These are phyloP conservation scores for Ailurus styani DNA, from an alignment of 2,113 vertebrate genomes.

Conservation along the genomic window DNA sequence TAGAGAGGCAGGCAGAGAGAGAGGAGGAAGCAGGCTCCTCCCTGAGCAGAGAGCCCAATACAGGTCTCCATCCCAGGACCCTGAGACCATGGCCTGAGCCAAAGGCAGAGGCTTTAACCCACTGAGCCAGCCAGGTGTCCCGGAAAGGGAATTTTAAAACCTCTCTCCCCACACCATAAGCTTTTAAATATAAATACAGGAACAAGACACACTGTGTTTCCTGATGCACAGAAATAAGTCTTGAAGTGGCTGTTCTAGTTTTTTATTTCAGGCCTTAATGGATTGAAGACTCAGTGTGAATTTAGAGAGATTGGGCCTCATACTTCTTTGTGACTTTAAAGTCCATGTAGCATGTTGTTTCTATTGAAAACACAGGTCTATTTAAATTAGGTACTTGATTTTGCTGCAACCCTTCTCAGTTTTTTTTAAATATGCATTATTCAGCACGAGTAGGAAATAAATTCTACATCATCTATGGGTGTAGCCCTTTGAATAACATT, in stretches of 20 bases:
- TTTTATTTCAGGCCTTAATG: neutral
- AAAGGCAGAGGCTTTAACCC: no score
- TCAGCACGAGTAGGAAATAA: slow-evolving; percentile 21
- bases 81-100: no score
- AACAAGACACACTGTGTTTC: neutral
- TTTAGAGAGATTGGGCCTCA: neutral
- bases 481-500: slow-evolving; percentile 16
- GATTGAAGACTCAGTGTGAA: neutral
- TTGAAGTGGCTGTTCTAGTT: neutral
- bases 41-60: no score
- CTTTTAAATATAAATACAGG: neutral
- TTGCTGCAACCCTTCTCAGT: neutral
- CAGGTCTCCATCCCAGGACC: no score
- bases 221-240: neutral
- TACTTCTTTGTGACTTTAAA: slow-evolving; percentile 11
- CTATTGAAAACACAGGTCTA: neutral
- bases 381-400: slow-evolving; percentile 29
- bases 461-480: neutral
- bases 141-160: neutral
- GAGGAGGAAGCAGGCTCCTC: no score
- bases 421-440: neutral
- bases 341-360: neutral
- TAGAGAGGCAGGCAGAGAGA: no score
- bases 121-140: no score
- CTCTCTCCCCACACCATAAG: neutral